These are phyloP conservation scores for Sylvia borin DNA, from an alignment of 2,797 vertebrate species.

Conservation along the genomic window DNA sequence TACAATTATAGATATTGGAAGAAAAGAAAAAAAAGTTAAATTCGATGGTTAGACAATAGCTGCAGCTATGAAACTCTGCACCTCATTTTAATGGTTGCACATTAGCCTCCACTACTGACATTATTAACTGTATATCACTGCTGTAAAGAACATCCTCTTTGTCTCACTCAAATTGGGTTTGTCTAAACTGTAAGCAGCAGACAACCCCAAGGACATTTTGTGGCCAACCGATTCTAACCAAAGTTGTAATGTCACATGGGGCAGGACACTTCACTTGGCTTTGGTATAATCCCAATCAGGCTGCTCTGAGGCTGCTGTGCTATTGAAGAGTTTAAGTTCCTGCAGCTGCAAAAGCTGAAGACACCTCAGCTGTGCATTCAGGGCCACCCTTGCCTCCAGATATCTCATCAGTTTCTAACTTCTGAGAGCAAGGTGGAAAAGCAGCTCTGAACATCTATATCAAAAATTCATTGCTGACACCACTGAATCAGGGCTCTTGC, in stretches of 20 bases:
- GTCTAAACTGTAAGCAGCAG: neutral
- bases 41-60: neutral
- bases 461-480: neutral
- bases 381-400: neutral
- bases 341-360: neutral
- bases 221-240: neutral
- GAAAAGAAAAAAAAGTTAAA: neutral
- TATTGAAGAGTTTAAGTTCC: neutral
- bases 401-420: neutral
- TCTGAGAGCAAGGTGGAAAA: neutral
- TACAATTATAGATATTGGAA: neutral
- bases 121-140: neutral
- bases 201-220: neutral
- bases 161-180: neutral
- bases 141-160: neutral
- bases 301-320: neutral
- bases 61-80: neutral
- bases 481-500: fast-evolving
- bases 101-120: neutral
- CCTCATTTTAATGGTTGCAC: neutral
- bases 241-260: neutral
- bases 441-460: neutral
- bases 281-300: neutral
- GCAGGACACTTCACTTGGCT: neutral
- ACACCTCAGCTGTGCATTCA: neutral